Conservation (phyloP, 92 coral and sea anemone genomes). For the Meandrina meandrites region DNA sequence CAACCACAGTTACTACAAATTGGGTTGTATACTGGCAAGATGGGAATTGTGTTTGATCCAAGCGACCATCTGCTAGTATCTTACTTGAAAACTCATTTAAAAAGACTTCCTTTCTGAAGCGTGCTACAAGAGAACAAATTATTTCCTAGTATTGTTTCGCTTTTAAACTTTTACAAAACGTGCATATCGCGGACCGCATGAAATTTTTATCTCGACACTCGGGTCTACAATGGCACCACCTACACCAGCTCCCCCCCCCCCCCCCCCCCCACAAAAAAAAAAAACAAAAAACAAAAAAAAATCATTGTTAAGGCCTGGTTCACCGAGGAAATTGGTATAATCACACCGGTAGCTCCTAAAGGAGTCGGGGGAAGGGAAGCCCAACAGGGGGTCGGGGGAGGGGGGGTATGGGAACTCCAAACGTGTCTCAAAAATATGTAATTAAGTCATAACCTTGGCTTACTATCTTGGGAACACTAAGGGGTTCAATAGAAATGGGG, state of each 20-base stretch:
- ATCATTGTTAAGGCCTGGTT: background rate
- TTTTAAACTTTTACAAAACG: constrained; percentile 40
- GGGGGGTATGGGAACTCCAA: too few relatives aligned
- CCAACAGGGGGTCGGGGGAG: too few relatives aligned
- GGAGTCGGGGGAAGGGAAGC: too few relatives aligned
- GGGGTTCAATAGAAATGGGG: too few relatives aligned
- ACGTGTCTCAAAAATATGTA: too few relatives aligned
- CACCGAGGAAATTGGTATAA: background rate
- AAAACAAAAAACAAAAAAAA: background rate
- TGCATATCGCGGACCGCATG: constrained; percentile 23
- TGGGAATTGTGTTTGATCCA: background rate
- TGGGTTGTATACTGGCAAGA: background rate
- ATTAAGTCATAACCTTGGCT: too few relatives aligned
- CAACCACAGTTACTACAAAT: background rate
- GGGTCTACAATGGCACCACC: constrained; percentile 8
- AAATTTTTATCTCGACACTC: constrained; percentile 16
- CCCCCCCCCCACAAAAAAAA: too few relatives aligned
- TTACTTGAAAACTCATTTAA: background rate
- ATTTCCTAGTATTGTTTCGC: background rate
- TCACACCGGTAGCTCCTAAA: too few relatives aligned
- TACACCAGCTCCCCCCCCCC: constrained; percentile 1
- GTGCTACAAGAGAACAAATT: background rate
- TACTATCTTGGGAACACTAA: too few relatives aligned
- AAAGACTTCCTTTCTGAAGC: background rate
- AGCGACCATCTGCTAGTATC: background rate